Evolutionary conservation across 2,113 vertebrate species (phyloP).

Genomic region (Syngnathoides biaculeatus): DNA sequence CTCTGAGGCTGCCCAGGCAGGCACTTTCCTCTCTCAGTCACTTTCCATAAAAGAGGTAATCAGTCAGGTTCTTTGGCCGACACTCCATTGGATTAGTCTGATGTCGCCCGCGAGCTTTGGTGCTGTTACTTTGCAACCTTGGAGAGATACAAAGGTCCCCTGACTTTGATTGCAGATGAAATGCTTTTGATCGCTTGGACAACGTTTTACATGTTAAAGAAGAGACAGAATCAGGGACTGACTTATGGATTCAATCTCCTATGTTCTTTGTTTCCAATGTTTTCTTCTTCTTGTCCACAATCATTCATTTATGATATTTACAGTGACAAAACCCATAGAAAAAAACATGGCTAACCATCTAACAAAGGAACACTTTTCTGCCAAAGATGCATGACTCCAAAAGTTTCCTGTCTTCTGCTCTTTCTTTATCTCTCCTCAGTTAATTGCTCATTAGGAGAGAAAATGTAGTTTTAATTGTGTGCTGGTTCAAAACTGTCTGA

Average conservation of each 20-base stretch:
- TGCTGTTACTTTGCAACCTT: conserved; percentile 32
- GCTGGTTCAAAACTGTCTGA: conserved; percentile 38
- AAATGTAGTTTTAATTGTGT: conserved; percentile 58
- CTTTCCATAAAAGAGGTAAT: conserved; percentile 56
- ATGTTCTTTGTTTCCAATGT: background rate
- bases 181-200: conserved; percentile 7
- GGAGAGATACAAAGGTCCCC: conserved; percentile 21
- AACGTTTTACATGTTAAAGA: conserved; percentile 14
- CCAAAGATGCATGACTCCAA: conserved; percentile 15
- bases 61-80: conserved; percentile 40
- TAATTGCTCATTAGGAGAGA: conserved; percentile 63
- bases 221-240: background rate
- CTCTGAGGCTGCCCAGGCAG: conserved; percentile 36
- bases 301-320: conserved; percentile 23
- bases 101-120: conserved; percentile 7
- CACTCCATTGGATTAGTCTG: conserved; percentile 30
- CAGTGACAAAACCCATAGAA: conserved; percentile 12
- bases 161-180: conserved; percentile 24
- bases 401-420: conserved; percentile 23
- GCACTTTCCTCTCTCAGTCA: conserved; percentile 49
- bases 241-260: conserved; percentile 6
- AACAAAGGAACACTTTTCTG: conserved; percentile 29
- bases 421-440: conserved; percentile 36
- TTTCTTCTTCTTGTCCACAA: conserved; percentile 12
- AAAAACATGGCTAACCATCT: conserved; percentile 18